Evolutionary conservation across 2,888 invertebrate species (phyloP), one percentile per base, ranked within the genome.

Genomic region (Catocala fraxini): DNA sequence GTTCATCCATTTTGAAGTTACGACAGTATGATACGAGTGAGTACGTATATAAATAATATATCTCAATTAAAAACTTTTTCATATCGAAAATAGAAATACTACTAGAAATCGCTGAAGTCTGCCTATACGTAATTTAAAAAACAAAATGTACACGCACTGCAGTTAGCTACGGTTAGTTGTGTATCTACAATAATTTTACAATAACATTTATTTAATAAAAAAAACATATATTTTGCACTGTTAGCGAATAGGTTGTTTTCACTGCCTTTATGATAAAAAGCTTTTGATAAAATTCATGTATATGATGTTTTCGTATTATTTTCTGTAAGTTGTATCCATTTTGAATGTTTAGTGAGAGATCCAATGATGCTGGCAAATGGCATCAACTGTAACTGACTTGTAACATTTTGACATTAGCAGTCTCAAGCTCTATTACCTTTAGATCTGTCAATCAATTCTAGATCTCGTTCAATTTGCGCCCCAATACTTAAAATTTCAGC

Each of bases 241-340:
- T 75, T 77, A 80, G 76, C 65, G 48, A 11, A 54, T 77, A 78
- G 77, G 68, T 76, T 77, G 51, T 65, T 76, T 76, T 68, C 72
- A 79, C 74, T 72, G 71, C 63, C 63, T 65, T 68, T 59, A 63
- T 25, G 15, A 69, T 56, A 51, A 51, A 56, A 56, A 55, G 61
- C 63, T 70, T 72, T 70, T 47, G 11, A 63, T 66, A 57, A 60
- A 33, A 15, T 56, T 64, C 54, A 53, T 25, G 54, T 10, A 54
- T 58, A 43, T 41, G 5, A 13, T n/a, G 35, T 54, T 48, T 34
- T 11, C 25, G 4, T 12, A 9, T 25, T 13, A 34, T n/a, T 11
- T 25, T 47, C 47, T 34, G 35, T 25, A 59, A 66, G 63, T 51
- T 51, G 58, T 63, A 61, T 72, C 59, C 45, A 60, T 68, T 47